Conservation (phyloP, 2,888 invertebrate species). For the Octonoba sinensis region DNA sequence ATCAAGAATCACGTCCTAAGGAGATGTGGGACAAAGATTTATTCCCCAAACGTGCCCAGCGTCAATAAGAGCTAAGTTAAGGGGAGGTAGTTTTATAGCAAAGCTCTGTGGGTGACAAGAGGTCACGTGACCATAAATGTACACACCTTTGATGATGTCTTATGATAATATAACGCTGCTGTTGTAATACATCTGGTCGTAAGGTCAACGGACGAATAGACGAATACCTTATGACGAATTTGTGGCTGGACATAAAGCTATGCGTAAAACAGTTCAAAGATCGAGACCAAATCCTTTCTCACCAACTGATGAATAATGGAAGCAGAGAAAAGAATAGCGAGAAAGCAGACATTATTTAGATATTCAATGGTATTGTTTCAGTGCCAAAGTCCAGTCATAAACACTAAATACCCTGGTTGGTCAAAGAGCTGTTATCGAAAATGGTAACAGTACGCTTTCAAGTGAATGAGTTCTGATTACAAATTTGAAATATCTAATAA, state of each 20-base stretch:
- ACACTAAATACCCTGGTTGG: too few species aligned
- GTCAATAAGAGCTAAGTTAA: not conserved
- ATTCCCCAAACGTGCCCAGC: conserved; percentile 23
- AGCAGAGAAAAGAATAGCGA: not conserved
- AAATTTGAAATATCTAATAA: too few species aligned
- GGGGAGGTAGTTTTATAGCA: not conserved
- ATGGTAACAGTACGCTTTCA: too few species aligned
- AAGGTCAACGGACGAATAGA: not conserved
- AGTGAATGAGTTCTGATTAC: too few species aligned
- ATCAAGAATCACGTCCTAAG: not conserved
- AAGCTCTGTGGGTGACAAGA: not conserved
- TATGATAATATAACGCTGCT: not conserved
- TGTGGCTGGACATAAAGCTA: not conserved
- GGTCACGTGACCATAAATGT: conserved; percentile 16
- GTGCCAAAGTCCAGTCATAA: too few species aligned
- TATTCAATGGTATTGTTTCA: too few species aligned
- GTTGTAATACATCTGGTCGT: not conserved
- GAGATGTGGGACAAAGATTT: conserved; percentile 36
- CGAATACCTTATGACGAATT: not conserved
- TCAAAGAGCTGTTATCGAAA: too few species aligned
- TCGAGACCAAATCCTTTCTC: not conserved
- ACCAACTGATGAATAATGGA: conserved; percentile 5
- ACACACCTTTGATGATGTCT: conserved; percentile 10
- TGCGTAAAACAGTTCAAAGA: conserved; percentile 2
- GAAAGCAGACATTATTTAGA: too few species aligned